phyloP scores from a whole-genome alignment of 2,888 invertebrate species.

The Archaeoteleia sp. region DNA sequence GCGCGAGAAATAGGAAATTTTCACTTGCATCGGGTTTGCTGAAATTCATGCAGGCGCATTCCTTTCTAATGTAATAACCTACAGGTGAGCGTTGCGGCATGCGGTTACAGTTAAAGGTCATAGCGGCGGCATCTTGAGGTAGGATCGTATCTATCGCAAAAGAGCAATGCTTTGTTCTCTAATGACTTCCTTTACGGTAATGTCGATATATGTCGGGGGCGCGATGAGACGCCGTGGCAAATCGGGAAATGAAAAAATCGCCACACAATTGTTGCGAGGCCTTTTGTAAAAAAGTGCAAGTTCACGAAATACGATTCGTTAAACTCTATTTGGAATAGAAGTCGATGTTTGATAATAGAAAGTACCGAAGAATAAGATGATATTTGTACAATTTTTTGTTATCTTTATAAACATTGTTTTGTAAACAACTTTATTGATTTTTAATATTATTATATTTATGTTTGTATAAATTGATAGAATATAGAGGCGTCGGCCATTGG shows the following conservation, averaged over 20 bases:
- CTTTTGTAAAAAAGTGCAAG: slow-evolving; percentile 18
- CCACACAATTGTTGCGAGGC: slow-evolving; percentile 19
- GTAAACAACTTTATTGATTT: no score
- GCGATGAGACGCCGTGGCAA: slow-evolving; percentile 46
- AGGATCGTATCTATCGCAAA: slow-evolving; percentile 59
- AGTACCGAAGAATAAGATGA: no score
- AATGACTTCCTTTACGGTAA: slow-evolving; percentile 59
- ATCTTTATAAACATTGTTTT: no score
- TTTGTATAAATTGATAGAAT: no score
- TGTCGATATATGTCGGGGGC: slow-evolving; percentile 43
- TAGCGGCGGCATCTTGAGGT: slow-evolving; percentile 62
- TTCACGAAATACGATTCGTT: slow-evolving; percentile 27
- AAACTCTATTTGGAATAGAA: background rate
- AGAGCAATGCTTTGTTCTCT: slow-evolving; percentile 68
- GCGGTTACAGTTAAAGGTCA: slow-evolving; percentile 72
- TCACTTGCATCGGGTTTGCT: slow-evolving; percentile 46
- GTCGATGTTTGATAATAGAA: no score
- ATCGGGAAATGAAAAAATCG: slow-evolving; percentile 39
- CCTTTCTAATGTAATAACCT: slow-evolving; percentile 59
- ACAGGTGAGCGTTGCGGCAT: slow-evolving; percentile 65
- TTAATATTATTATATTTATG: no score
- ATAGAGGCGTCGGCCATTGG: no score
- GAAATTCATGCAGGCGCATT: slow-evolving; percentile 58
- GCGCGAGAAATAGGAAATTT: slow-evolving; percentile 34
- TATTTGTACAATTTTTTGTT: no score